These are phyloP conservation scores for Nanger granti DNA, from an alignment of 2,113 vertebrate species.

Conservation along the genomic window DNA sequence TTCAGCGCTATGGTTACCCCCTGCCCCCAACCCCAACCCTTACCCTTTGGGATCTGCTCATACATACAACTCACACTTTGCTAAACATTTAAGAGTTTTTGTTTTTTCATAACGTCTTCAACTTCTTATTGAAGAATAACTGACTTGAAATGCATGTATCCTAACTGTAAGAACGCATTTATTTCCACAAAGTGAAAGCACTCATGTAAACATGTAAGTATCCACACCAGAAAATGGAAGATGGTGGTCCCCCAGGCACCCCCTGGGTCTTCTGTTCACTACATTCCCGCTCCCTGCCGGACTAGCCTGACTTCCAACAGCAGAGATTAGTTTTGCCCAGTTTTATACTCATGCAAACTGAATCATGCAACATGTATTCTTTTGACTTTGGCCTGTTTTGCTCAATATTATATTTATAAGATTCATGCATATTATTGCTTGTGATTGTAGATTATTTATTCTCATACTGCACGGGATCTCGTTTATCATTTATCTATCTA, in stretches of 20 bases:
- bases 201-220: background rate
- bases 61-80: fast-evolving
- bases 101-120: background rate
- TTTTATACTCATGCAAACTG: background rate
- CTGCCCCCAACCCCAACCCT: background rate
- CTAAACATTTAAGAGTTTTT: background rate
- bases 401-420: background rate
- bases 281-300: fast-evolving
- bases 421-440: background rate
- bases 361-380: fast-evolving
- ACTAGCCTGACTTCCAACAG: background rate
- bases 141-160: background rate
- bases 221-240: background rate
- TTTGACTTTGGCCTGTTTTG: background rate
- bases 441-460: background rate
- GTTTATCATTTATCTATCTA: fast-evolving
- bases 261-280: background rate
- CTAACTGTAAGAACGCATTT: background rate
- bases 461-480: fast-evolving
- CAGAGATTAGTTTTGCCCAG: too few relatives aligned
- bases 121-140: background rate
- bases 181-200: background rate
- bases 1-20: background rate
- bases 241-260: fast-evolving
- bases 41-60: background rate